Conservation (phyloP, 2,888 invertebrate genomes). For the Aphodius granarius region DNA sequence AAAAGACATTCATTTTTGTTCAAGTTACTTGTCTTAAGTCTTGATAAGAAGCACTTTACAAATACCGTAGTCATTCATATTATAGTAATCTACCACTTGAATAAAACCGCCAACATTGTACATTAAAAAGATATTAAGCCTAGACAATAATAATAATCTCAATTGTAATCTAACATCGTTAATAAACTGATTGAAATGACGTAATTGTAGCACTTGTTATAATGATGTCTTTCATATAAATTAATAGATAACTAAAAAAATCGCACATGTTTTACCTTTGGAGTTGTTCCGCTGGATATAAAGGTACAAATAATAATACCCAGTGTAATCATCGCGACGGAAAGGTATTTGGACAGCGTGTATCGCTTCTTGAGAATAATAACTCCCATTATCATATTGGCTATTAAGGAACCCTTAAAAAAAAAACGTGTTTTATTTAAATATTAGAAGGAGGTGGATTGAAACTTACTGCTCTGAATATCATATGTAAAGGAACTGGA, state of each 20-base stretch:
- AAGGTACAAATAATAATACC: constrained; percentile 92
- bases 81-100: too few relatives aligned
- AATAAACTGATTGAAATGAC: too few relatives aligned
- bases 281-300: constrained; percentile 74
- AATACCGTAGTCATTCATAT: too few relatives aligned
- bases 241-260: not conserved
- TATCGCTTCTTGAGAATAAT: constrained; percentile 85
- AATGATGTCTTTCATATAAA: too few relatives aligned
- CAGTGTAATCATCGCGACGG: constrained; percentile 89
- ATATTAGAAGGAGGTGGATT: not conserved
- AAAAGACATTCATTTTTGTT: too few relatives aligned
- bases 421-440: constrained; percentile 21
- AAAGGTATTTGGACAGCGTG: constrained; percentile 80
- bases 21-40: too few relatives aligned
- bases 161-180: not conserved
- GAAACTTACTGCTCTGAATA: constrained; percentile 84
- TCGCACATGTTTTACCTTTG: constrained; percentile 41
- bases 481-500: constrained; percentile 97
- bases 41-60: too few relatives aligned
- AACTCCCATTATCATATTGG: constrained; percentile 94
- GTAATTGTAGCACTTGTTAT: too few relatives aligned
- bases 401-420: constrained; percentile 89
- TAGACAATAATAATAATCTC: not conserved
- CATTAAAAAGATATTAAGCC: not conserved
- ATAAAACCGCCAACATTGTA: too few relatives aligned